Conservation (phyloP, 2,888 invertebrate genomes). For the Mythimna impura region DNA sequence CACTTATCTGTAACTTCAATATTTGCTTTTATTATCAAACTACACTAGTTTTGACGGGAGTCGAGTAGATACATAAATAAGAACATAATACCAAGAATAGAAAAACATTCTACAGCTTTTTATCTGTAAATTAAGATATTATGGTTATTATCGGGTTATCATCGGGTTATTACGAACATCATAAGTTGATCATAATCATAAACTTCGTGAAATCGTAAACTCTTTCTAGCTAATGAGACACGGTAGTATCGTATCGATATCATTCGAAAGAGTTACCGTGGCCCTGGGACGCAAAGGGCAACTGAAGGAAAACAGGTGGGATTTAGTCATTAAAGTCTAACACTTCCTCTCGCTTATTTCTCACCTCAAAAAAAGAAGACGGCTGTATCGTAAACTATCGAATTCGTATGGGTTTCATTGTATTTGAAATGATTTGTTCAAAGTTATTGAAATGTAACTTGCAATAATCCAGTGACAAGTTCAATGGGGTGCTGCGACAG, state of each 20-base stretch:
- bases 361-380: too few species aligned
- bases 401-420: background rate
- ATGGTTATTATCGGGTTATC: too few species aligned
- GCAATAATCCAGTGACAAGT: background rate
- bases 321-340: too few species aligned
- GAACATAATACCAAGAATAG: background rate
- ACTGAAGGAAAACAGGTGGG: too few species aligned
- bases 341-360: too few species aligned
- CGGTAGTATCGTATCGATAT: too few species aligned
- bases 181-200: background rate
- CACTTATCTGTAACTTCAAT: conserved; percentile 31
- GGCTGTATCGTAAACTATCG: background rate
- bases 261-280: too few species aligned
- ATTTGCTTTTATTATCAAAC: conserved; percentile 34
- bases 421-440: background rate
- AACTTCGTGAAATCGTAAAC: background rate
- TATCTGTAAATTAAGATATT: background rate
- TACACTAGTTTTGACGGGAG: conserved; percentile 10
- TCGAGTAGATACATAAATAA: background rate
- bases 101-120: background rate
- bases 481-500: too few species aligned
- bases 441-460: too few species aligned
- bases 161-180: background rate
- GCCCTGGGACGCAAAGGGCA: too few species aligned
- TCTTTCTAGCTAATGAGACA: background rate